Conservation (phyloP, 2,797 vertebrate genomes). For the Falco naumanni region DNA sequence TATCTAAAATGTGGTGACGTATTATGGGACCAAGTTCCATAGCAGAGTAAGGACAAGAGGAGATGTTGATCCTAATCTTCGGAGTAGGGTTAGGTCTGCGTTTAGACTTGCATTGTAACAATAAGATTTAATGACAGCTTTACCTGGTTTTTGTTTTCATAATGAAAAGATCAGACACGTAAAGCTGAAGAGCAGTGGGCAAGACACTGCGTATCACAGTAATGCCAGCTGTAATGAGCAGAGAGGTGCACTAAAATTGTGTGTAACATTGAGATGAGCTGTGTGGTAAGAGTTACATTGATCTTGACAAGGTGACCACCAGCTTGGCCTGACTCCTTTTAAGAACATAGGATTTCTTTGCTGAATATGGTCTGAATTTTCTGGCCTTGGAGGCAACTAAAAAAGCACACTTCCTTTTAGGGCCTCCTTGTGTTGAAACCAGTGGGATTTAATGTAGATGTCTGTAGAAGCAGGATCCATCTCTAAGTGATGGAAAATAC, state of each 20-base stretch:
- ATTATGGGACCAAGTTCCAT: neutral
- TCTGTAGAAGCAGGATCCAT: slow-evolving; percentile 51
- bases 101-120: neutral
- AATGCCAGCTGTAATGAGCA: neutral
- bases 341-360: neutral
- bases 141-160: neutral
- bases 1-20: neutral
- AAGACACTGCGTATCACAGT: neutral
- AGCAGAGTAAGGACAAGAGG: neutral
- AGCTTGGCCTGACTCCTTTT: neutral
- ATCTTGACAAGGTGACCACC: neutral
- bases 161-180: neutral
- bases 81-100: neutral
- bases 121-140: neutral
- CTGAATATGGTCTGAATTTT: neutral
- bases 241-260: neutral
- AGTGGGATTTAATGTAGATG: slow-evolving; percentile 4
- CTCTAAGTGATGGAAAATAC: slow-evolving; percentile 16
- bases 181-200: neutral
- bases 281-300: neutral
- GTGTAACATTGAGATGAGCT: neutral
- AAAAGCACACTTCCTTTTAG: neutral
- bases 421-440: neutral
- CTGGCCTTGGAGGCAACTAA: neutral
- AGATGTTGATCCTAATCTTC: neutral